These are phyloP conservation scores for Thysanoteuthis rhombus DNA, from an alignment of 2,888 invertebrate genomes.

Conservation along the genomic window DNA sequence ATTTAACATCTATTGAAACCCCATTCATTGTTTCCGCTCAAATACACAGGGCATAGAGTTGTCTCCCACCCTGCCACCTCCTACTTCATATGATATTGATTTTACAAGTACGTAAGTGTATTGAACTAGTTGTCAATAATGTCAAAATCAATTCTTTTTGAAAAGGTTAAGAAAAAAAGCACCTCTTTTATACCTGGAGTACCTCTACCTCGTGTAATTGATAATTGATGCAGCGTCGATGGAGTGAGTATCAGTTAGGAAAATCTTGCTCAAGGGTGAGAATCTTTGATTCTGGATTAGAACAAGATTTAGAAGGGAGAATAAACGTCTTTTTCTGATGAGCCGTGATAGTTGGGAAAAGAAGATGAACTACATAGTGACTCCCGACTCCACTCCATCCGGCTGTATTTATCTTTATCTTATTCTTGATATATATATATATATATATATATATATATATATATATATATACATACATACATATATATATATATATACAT, in stretches of 20 bases:
- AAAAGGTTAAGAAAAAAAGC: not conserved
- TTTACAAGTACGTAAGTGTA: not conserved
- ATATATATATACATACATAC: not conserved
- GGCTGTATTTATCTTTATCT: no score
- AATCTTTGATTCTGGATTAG: not conserved
- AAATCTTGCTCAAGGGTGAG: not conserved
- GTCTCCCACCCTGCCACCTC: not conserved
- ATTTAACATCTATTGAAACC: not conserved
- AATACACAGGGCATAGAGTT: not conserved
- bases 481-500: not conserved
- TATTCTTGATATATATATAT: not conserved
- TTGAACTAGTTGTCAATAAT: not conserved
- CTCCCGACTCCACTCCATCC: no score
- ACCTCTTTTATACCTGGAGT: not conserved
- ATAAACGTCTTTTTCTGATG: no score
- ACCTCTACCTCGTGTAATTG: not conserved
- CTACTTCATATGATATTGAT: not conserved
- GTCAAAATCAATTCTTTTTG: not conserved
- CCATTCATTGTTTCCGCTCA: not conserved
- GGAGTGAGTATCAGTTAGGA: not conserved
- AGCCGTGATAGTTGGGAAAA: no score
- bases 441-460: no score
- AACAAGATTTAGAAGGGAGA: not conserved
- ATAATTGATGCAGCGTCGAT: not conserved
- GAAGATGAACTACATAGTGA: no score